Conservation (phyloP, 2,113 vertebrate species). For the Phaethon lepturus region DNA sequence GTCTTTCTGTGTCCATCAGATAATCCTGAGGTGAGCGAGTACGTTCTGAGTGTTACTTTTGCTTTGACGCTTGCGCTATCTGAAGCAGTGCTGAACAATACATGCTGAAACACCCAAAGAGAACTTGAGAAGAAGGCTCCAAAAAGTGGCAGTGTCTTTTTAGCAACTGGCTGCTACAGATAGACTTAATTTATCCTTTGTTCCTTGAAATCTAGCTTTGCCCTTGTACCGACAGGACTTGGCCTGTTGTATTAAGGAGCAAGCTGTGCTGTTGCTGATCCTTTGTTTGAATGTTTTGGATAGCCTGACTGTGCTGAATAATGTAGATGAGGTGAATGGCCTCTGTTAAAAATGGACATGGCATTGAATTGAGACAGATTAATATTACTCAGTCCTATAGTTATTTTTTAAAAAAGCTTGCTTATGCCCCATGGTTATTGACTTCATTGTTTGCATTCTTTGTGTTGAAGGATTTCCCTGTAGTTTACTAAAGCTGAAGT, state of each 20-base stretch:
- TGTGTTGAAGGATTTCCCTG: neutral
- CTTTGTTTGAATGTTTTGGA: neutral
- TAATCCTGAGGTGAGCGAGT: neutral
- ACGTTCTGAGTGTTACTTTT: neutral
- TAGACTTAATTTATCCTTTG: neutral
- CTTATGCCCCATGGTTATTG: neutral
- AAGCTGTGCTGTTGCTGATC: neutral
- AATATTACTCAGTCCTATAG: neutral
- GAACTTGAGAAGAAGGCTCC: neutral
- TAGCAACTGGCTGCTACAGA: neutral
- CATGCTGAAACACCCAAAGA: neutral
- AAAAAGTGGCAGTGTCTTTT: neutral
- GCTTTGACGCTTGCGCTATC: neutral
- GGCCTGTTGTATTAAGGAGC: neutral
- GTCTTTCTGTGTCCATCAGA: neutral
- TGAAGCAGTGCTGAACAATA: neutral
- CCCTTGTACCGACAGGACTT: neutral
- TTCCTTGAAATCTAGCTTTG: neutral
- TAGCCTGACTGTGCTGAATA: neutral
- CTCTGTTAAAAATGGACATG: fast-evolving
- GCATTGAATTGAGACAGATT: neutral
- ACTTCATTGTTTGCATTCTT: neutral
- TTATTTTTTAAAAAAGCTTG: neutral
- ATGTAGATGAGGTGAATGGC: neutral
- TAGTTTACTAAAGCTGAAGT: neutral